phyloP scores from a whole-genome alignment of 2,888 invertebrate species.

The Actias luna region DNA sequence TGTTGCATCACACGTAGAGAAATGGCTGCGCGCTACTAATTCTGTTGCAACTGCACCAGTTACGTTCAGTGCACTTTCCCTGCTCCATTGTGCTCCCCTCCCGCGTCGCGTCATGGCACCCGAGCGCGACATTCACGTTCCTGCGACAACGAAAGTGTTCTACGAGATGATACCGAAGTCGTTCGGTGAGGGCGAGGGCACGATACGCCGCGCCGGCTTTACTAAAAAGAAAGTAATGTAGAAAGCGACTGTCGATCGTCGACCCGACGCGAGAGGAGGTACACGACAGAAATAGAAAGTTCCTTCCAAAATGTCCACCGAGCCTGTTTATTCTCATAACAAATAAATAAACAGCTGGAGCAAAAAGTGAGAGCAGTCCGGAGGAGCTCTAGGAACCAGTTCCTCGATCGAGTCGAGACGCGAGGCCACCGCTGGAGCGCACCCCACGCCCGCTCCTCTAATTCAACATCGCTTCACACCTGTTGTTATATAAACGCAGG shows the following conservation, averaged over 20 bases:
- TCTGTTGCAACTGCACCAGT: constrained; percentile 72
- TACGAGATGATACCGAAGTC: constrained; percentile 57
- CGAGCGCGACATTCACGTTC: constrained; percentile 21
- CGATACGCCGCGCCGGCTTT: constrained; percentile 46
- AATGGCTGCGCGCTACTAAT: constrained; percentile 75
- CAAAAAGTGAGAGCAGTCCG: constrained; percentile 75
- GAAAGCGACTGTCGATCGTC: constrained; percentile 75
- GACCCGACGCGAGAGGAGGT: constrained; percentile 67
- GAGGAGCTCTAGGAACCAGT: constrained; percentile 65
- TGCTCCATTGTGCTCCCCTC: constrained; percentile 64
- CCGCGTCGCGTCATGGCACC: constrained; percentile 20
- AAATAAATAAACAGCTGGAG: constrained; percentile 73
- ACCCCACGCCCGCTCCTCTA: constrained; percentile 28
- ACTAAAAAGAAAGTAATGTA: constrained; percentile 79
- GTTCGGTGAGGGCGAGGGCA: constrained; percentile 45
- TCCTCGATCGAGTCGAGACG: constrained; percentile 40
- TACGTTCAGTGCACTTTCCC: constrained; percentile 68
- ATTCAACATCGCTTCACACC: constrained; percentile 34
- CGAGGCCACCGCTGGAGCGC: constrained; percentile 23
- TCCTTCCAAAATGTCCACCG: constrained; percentile 63
- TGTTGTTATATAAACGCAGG: constrained; percentile 39
- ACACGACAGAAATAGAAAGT: constrained; percentile 79
- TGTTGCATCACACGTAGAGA: constrained; percentile 78
- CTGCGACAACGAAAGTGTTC: constrained; percentile 37
- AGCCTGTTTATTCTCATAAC: constrained; percentile 62